Evolutionary conservation across 2,797 vertebrate genomes (phyloP), one percentile per base, ranked within the genome.

Genomic region (Silurus lanzhouensis): DNA sequence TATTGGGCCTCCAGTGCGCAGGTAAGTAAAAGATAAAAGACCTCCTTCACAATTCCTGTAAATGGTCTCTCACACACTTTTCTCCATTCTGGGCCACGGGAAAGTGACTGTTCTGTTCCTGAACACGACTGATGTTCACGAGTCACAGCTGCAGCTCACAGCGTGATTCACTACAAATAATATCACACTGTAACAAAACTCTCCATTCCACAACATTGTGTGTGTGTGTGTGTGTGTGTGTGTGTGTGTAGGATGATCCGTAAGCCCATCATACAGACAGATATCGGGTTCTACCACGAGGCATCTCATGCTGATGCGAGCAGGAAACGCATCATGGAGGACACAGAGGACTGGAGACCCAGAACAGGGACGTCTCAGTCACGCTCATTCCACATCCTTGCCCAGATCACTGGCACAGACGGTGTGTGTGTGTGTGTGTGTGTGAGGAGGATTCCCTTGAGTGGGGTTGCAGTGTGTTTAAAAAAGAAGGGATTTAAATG

Each of bases 331-430:
- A 94, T 99, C 91, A 97, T 94, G 20, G 96, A 99, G 88, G 98
- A 99, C 89, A 99, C 98, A 0, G 98, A 99, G 90, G 98, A 99
- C 90, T 99, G 98, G 98, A 96, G 94, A 19, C 98, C 98, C 0
- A 94, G 97, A 25, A 96, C 95, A 0, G 97, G 98, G 74, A 99
- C 97, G 2, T 98, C 97, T 70, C 98, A 99, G 92, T 99, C 98
- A 75, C 97, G 97, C 78, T 99, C 98, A n/a, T 99, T 99, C 93
- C 95, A 95, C 63, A 99, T 99, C 91, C 96, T 99, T 75, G 97
- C 97, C 81, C 98, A 99, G 90, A 99, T 99, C 92, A 99, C 98
- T 0, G 98, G 98, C 88, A 99, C 98, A 0, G 97, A 99, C 90
- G 92, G 80, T 82, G 67, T 82, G 67, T 6, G 83, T 58, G 85